Conservation (phyloP, 2,888 invertebrate genomes). For the Kryphioiulus occultus region DNA sequence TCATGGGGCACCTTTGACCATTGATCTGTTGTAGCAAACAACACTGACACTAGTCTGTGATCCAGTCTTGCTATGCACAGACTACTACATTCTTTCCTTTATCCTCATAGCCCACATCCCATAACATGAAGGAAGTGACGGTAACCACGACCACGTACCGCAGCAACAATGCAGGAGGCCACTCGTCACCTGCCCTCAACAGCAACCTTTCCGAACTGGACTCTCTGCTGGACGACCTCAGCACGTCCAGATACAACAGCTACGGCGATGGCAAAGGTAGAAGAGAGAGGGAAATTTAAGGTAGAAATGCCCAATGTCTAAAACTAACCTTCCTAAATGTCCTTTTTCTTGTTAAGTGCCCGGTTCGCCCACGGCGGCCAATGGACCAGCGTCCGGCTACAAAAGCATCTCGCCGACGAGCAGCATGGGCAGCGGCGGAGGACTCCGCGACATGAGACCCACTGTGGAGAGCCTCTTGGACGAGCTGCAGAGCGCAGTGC, state of each 20-base stretch:
- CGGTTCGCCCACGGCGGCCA: background rate
- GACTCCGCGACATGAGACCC: constrained; percentile 66
- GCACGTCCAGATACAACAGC: constrained; percentile 65
- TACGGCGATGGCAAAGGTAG: constrained; percentile 55
- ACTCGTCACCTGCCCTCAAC: constrained; percentile 64
- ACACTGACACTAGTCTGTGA: no score
- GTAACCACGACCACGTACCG: constrained; percentile 56
- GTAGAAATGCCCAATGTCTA: background rate
- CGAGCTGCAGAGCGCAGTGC: constrained; percentile 70
- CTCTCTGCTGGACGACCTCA: constrained; percentile 87
- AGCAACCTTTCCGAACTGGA: constrained; percentile 91
- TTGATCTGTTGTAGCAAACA: no score
- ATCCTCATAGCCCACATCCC: background rate
- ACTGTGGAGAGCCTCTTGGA: constrained; percentile 89
- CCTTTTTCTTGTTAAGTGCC: background rate
- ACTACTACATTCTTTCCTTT: no score
- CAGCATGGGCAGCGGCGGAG: constrained; percentile 50
- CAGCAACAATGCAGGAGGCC: background rate
- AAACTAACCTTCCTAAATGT: background rate
- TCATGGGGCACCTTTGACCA: no score
- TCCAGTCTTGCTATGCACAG: no score
- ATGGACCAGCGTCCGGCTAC: constrained; percentile 3
- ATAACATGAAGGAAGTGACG: constrained; percentile 63
- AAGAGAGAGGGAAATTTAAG: background rate
- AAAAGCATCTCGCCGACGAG: constrained; percentile 50